Evolutionary conservation across 2,113 vertebrate species (phyloP).

Genomic region (Ciconia stormi): DNA sequence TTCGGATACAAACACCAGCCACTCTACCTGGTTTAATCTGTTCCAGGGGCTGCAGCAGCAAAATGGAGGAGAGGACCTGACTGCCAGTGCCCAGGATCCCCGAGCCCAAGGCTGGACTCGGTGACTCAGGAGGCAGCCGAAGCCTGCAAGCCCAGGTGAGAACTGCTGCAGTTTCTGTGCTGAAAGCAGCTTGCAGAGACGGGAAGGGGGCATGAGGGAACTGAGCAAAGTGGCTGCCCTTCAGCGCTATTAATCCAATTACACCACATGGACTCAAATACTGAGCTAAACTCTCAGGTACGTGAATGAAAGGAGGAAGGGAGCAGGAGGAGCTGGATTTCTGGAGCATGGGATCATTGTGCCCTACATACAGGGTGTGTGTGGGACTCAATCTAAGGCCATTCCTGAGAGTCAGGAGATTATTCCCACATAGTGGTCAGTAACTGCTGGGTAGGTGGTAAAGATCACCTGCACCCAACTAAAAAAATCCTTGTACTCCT

Average conservation of each 20-base stretch:
- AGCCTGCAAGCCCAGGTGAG: background rate
- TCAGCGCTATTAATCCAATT: background rate
- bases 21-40: background rate
- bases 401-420: background rate
- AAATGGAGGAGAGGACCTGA: background rate
- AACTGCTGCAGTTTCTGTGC: background rate
- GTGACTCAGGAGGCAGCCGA: background rate
- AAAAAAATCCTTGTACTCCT: background rate
- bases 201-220: background rate
- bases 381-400: background rate
- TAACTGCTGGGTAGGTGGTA: background rate
- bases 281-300: background rate
- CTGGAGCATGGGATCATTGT: background rate
- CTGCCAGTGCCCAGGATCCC: background rate
- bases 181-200: background rate
- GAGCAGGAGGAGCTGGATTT: background rate
- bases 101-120: background rate
- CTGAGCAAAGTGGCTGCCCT: background rate
- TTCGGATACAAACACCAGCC: background rate
- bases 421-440: background rate
- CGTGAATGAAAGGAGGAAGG: background rate
- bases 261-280: background rate
- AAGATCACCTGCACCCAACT: background rate
- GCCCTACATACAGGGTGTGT: background rate
- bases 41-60: background rate